These are phyloP conservation scores for Gila orcuttii DNA, from an alignment of 2,113 vertebrate genomes.

Conservation along the genomic window DNA sequence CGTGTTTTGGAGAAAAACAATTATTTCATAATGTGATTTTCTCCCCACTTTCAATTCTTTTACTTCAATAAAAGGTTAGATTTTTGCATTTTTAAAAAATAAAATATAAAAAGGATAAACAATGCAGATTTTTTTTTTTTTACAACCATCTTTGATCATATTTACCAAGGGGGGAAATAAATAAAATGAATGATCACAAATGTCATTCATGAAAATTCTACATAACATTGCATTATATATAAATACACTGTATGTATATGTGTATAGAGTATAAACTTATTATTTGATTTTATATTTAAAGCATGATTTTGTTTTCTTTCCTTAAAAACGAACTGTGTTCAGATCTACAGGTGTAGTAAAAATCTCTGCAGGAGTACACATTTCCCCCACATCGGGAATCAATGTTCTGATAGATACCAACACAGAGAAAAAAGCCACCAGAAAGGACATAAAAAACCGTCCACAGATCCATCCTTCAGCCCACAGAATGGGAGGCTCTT, in stretches of 20 bases:
- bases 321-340: not conserved
- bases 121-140: too few relatives aligned
- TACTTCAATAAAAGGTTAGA: too few relatives aligned
- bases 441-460: not conserved
- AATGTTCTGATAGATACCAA: not conserved
- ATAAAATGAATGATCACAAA: not conserved
- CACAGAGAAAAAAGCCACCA: not conserved
- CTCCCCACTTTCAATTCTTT: too few relatives aligned
- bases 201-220: not conserved
- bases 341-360: not conserved
- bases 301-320: not conserved
- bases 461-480: slow-evolving; percentile 51
- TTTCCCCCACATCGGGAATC: not conserved
- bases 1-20: too few relatives aligned
- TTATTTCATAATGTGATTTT: too few relatives aligned
- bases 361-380: not conserved
- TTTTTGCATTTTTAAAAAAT: too few relatives aligned
- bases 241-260: too few relatives aligned
- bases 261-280: not conserved
- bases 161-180: too few relatives aligned
- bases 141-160: too few relatives aligned
- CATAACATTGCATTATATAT: too few relatives aligned
- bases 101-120: too few relatives aligned
- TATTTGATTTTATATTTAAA: not conserved
- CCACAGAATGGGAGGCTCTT: slow-evolving; percentile 40